phyloP scores from a whole-genome alignment of 2,797 vertebrate genomes.

The Gallinago solitaria region DNA sequence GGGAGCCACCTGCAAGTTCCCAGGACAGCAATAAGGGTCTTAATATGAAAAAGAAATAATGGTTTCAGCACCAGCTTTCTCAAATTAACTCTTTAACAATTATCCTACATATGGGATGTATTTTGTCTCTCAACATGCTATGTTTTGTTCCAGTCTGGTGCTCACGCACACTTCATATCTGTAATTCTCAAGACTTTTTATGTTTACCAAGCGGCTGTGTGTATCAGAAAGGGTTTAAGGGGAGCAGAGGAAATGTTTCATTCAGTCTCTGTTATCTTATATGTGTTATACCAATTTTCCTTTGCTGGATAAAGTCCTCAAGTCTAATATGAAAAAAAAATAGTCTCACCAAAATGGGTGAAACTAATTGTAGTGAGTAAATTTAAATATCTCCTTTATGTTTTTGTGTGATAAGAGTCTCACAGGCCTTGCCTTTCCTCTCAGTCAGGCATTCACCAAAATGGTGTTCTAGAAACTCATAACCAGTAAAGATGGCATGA shows the following conservation, averaged over 20 bases:
- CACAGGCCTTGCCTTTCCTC: neutral
- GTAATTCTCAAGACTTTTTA: neutral
- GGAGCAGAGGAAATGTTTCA: neutral
- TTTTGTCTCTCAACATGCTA: neutral
- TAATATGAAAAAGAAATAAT: neutral
- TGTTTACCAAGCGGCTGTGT: neutral
- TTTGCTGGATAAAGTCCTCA: neutral
- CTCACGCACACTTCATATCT: neutral
- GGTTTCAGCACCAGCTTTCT: neutral
- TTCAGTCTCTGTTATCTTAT: neutral
- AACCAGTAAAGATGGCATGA: neutral
- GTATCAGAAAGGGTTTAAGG: neutral
- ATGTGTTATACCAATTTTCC: neutral
- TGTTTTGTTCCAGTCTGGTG: neutral
- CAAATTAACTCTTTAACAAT: neutral
- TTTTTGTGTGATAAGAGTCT: neutral
- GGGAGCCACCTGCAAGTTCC: neutral
- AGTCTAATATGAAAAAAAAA: neutral
- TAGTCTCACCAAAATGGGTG: neutral
- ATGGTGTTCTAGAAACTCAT: rapidly evolving
- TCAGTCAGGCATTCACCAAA: neutral
- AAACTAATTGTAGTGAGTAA: neutral
- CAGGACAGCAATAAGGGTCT: neutral
- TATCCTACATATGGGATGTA: neutral
- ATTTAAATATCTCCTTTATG: neutral